Evolutionary conservation across 2,113 vertebrate species (phyloP), one percentile per base, ranked within the genome.

Genomic region (Aplodontia rufa): DNA sequence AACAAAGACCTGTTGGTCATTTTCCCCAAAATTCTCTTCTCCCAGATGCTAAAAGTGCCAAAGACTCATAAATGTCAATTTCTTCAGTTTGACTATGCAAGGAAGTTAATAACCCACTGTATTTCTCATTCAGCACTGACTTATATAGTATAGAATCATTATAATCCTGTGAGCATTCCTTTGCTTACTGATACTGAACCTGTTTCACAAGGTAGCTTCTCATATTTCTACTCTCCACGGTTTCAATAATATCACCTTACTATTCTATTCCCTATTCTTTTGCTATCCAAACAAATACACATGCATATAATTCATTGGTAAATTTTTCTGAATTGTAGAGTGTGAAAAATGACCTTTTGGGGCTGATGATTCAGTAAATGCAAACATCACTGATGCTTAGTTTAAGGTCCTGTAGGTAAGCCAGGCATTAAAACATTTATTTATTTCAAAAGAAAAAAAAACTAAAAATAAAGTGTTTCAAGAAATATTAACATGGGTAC

Each of bases 41-140:
- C 76, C 47, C 8, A 83, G 35, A 76, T 35, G 26, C 51, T 95
- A n/a, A 81, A 87, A 88, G 64, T 87, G 20, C 75, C 62, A 94
- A 64, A 68, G 49, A 79, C 45, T 51, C 26, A 76, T 45, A 90
- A 96, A 87, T 94, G n/a, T 12, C 64, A 96, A 75, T 95, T 92
- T 76, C 35, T 80, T 96, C 69, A 92, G 40, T 60, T 88, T 94
- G 37, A 81, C 64, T 51, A 69, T 47, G 83, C 3, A 79, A 45
- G 60, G 47, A 84, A 80, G 71, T 94, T 92, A 92, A 95, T 96
- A 86, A 95, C 93, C 95, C 90, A 89, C 22, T 53, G 5, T 47
- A 49, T 62, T 95, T 93, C 24, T 75, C 76, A 82, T 51, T 58
- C 87, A 53, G 69, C 32, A 58, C 37, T n/a, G 11, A 72, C n/a